phyloP scores from a whole-genome alignment of 2,888 invertebrate genomes.

The Drosophila kambysellisi region DNA sequence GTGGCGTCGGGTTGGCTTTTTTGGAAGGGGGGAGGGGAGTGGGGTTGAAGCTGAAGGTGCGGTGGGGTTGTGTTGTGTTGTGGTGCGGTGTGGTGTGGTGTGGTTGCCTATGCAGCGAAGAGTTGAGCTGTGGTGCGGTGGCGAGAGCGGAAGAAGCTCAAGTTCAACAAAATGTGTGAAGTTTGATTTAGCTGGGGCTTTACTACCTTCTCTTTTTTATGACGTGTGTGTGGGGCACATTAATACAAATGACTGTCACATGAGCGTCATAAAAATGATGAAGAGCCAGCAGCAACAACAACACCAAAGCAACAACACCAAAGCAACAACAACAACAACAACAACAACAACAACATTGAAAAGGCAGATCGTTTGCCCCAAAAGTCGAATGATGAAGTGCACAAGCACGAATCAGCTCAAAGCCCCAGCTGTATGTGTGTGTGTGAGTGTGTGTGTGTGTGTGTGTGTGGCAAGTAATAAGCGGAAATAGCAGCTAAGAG shows the following conservation, averaged over 20 bases:
- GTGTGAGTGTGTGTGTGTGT: conserved; percentile 24
- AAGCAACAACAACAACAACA: conserved; percentile 23
- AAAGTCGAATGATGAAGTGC: conserved; percentile 59
- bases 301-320: conserved; percentile 11
- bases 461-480: conserved; percentile 57
- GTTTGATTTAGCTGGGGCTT: conserved; percentile 61
- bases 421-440: conserved; percentile 11
- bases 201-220: conserved; percentile 15
- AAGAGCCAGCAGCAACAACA: conserved; percentile 55
- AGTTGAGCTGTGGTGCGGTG: conserved; percentile 5
- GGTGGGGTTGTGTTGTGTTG: neutral
- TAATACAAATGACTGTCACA: conserved; percentile 79
- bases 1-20: neutral
- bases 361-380: conserved; percentile 58
- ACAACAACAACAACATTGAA: conserved; percentile 19
- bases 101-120: neutral
- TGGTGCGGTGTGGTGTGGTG: conserved; percentile 1
- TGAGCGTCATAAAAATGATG: conserved; percentile 78
- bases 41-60: neutral
- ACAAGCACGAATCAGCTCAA: conserved; percentile 35
- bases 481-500: conserved; percentile 58
- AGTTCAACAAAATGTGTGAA: conserved; percentile 60
- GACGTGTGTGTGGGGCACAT: conserved; percentile 59
- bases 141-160: conserved; percentile 41
- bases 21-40: neutral